These are phyloP conservation scores for Liasis olivaceus DNA, from an alignment of 2,797 vertebrate genomes.

Conservation along the genomic window DNA sequence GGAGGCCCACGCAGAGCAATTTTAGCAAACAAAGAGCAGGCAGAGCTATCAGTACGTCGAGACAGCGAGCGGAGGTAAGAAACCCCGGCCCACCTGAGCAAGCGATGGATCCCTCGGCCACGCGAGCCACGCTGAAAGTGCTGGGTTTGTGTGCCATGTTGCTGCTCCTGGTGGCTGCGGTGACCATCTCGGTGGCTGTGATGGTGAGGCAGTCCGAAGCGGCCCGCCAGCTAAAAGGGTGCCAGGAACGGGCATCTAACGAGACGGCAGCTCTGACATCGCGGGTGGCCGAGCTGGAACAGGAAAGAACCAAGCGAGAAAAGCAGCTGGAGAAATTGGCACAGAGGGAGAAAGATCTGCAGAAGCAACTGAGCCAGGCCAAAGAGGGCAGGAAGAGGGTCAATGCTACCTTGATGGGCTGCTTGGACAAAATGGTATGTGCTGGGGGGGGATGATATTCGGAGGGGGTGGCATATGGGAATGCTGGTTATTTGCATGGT, in stretches of 20 bases:
- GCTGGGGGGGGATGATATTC: not conserved
- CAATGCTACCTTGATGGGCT: not conserved
- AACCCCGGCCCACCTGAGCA: not conserved
- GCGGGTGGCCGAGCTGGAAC: constrained; percentile 7
- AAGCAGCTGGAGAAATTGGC: not conserved
- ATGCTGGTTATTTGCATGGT: not conserved
- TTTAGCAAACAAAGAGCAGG: not conserved
- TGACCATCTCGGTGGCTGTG: not conserved
- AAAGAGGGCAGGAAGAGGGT: not conserved
- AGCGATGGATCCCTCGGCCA: not conserved
- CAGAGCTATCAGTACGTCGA: not conserved
- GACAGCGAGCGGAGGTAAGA: not conserved
- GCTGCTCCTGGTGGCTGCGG: not conserved
- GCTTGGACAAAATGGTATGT: constrained; percentile 11
- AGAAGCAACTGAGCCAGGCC: constrained; percentile 2
- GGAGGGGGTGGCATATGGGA: not conserved
- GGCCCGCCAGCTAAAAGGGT: not conserved
- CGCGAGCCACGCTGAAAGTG: not conserved
- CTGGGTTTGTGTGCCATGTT: not conserved
- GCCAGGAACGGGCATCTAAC: not conserved
- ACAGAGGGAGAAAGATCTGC: not conserved
- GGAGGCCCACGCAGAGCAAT: not conserved
- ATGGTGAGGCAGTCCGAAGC: not conserved
- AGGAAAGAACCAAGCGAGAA: not conserved
- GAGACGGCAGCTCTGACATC: not conserved